Conservation (phyloP, 2,113 vertebrate species). For the Xenus cinereus region DNA sequence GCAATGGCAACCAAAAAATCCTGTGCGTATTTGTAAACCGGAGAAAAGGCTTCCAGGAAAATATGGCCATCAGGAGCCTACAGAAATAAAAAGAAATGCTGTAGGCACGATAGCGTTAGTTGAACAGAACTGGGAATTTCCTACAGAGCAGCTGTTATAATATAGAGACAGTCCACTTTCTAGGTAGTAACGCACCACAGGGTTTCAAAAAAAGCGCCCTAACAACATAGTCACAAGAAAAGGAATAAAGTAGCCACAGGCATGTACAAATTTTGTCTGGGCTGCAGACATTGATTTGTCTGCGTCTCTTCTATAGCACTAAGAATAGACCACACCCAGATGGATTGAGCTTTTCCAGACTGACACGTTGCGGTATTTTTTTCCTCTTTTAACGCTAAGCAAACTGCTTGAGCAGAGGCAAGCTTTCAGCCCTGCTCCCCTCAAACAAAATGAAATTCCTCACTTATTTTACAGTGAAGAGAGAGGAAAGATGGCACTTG, state of each 20-base stretch:
- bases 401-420: neutral
- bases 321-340: neutral
- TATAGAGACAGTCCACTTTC: accelerated
- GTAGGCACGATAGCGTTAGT: accelerated
- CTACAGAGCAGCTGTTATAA: neutral
- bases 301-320: accelerated
- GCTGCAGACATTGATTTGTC: neutral
- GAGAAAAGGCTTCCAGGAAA: slow-evolving; percentile 96
- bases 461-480: accelerated
- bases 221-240: accelerated
- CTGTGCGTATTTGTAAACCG: slow-evolving; percentile 95
- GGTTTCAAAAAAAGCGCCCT: neutral
- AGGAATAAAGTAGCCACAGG: neutral
- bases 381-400: neutral
- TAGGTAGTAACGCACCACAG: accelerated
- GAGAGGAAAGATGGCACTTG: neutral
- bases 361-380: accelerated
- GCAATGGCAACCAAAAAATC: slow-evolving; percentile 97
- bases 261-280: neutral
- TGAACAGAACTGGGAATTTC: neutral
- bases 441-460: neutral
- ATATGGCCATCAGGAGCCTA: slow-evolving; percentile 98
- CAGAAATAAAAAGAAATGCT: neutral
- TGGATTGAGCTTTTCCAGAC: accelerated
- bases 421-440: neutral